A percentile compares a stretch with the other conserved stretches of the same genome.
Evolutionary conservation across 2,797 vertebrate species (phyloP).

Genomic region (Mico argentatus): DNA sequence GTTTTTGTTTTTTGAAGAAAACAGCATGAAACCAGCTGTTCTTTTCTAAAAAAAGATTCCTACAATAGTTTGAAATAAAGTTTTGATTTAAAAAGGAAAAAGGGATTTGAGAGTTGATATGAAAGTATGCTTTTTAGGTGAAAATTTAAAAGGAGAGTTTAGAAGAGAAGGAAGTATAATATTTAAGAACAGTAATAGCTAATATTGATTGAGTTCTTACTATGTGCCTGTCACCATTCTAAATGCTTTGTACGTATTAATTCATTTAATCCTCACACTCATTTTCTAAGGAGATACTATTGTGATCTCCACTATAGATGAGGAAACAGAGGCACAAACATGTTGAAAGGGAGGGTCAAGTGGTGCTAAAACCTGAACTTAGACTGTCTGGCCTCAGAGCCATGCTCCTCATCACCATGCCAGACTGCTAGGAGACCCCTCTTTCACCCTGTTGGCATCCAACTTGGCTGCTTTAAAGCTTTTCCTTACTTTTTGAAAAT

Average conservation of each 20-base stretch:
- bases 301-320: background rate
- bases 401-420: background rate
- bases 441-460: background rate
- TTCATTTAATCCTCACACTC: background rate
- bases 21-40: background rate
- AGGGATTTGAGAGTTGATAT: slow-evolving; percentile 3
- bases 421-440: background rate
- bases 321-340: background rate
- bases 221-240: background rate
- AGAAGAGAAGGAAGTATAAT: background rate
- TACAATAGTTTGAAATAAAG: slow-evolving; percentile 42
- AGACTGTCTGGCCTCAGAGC: background rate
- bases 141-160: slow-evolving; percentile 52
- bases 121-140: slow-evolving; percentile 35
- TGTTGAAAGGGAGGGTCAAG: background rate
- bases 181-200: background rate
- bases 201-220: slow-evolving; percentile 5
- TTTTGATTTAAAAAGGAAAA: slow-evolving; percentile 48
- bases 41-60: slow-evolving; percentile 45
- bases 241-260: background rate
- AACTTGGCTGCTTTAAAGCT: slow-evolving; percentile 10
- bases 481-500: slow-evolving; percentile 43
- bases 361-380: background rate
- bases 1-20: slow-evolving; percentile 50
- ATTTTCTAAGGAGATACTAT: background rate